A percentile compares a stretch with the other conserved stretches of the same genome.
Evolutionary conservation across 2,797 vertebrate genomes (phyloP).

Genomic region (Notolepis coatsorum): DNA sequence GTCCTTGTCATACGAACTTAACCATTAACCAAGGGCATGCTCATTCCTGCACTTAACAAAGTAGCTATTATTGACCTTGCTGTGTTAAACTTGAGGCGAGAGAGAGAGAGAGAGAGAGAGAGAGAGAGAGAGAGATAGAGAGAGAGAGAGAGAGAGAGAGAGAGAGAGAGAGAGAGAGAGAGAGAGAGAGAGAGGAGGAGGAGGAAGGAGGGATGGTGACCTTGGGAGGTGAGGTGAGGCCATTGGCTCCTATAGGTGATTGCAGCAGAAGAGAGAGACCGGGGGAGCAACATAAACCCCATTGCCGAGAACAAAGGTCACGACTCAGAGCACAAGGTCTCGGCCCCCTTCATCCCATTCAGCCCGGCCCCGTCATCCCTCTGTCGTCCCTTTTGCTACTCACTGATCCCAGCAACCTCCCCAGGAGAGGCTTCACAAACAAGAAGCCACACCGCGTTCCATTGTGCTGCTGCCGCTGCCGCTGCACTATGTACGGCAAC

Average conservation of each 20-base stretch:
- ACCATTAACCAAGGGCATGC: constrained; percentile 11
- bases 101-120: too few species aligned
- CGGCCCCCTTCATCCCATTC: constrained; percentile 59
- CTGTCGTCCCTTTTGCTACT: constrained; percentile 51
- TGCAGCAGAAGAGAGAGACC: constrained; percentile 35
- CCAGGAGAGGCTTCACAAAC: constrained; percentile 29
- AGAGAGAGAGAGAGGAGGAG: neutral
- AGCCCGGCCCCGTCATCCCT: constrained; percentile 48
- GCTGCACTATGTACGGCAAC: too few species aligned
- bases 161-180: neutral
- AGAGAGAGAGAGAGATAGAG: too few species aligned
- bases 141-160: neutral
- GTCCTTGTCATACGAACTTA: constrained; percentile 1
- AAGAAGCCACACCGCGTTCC: constrained; percentile 11
- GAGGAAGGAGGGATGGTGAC: neutral
- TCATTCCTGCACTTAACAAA: neutral
- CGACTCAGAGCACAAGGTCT: constrained; percentile 71
- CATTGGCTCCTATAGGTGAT: constrained; percentile 49
- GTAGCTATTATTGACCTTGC: neutral
- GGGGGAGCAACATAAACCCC: constrained; percentile 68
- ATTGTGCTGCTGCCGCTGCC: constrained; percentile 11
- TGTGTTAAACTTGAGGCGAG: neutral
- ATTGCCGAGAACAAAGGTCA: constrained; percentile 75
- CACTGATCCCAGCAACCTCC: constrained; percentile 59
- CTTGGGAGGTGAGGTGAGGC: constrained; percentile 16